Conservation (phyloP, 2,888 invertebrate species). For the Tiliacea aurago region DNA sequence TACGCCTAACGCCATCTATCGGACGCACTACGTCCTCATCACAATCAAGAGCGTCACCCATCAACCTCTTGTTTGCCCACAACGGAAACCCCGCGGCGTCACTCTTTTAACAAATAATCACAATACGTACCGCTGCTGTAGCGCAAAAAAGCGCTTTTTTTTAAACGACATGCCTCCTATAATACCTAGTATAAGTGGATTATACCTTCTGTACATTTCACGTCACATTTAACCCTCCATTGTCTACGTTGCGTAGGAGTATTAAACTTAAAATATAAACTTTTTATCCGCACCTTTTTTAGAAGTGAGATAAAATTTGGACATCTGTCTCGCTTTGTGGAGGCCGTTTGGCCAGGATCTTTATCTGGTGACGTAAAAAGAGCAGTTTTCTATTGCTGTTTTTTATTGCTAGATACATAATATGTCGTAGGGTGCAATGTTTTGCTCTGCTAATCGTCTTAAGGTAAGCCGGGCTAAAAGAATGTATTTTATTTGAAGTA, state of each 20-base stretch:
- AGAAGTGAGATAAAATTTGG: conserved; percentile 78
- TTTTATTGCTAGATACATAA: conserved; percentile 48
- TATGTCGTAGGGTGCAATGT: conserved; percentile 59
- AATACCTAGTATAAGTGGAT: conserved; percentile 86
- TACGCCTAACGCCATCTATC: conserved; percentile 78
- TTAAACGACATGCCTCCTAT: conserved; percentile 84
- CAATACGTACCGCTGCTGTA: conserved; percentile 75
- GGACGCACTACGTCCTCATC: conserved; percentile 40
- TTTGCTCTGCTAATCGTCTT: conserved; percentile 63
- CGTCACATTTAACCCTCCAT: conserved; percentile 86
- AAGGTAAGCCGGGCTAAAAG: conserved; percentile 53
- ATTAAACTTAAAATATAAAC: conserved; percentile 65
- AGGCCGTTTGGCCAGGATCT: conserved; percentile 73
- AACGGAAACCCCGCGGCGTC: conserved; percentile 85
- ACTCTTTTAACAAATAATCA: conserved; percentile 87
- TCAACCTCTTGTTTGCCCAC: conserved; percentile 83
- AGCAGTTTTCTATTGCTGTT: conserved; percentile 70
- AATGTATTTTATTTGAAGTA: conserved; percentile 51
- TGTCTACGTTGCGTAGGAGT: conserved; percentile 88
- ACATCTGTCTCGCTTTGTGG: conserved; percentile 86
- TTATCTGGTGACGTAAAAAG: conserved; percentile 77
- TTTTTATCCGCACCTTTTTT: conserved; percentile 78
- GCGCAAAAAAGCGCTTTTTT: conserved; percentile 74
- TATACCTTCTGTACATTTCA: conserved; percentile 85
- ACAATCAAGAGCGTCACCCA: conserved; percentile 58